Percentiles rank a stretch among this genome's conserved stretches.
Conservation (phyloP, 2,113 vertebrate genomes). For the Panurus biarmicus region DNA sequence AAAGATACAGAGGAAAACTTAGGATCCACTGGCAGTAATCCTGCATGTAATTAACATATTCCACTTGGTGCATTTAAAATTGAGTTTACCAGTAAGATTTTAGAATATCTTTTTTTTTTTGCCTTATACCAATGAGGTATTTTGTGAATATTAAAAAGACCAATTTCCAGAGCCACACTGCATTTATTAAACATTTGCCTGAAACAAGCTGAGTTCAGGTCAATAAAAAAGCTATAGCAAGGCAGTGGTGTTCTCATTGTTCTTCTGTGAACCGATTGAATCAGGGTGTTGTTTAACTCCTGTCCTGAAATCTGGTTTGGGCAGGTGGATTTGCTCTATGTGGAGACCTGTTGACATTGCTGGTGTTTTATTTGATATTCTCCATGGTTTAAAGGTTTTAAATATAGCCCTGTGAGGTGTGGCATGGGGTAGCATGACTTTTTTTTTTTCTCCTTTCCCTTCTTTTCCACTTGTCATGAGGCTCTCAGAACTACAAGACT, state of each 20-base stretch:
- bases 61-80: background rate
- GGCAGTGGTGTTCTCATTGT: background rate
- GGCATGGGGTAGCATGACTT: fast-evolving
- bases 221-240: background rate
- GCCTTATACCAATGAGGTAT: background rate
- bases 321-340: background rate
- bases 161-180: background rate
- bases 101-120: background rate
- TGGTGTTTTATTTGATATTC: background rate
- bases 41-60: background rate
- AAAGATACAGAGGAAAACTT: background rate
- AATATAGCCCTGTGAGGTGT: background rate
- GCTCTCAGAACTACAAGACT: background rate
- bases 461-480: background rate
- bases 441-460: background rate
- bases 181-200: background rate
- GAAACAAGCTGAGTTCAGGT: background rate
- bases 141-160: background rate
- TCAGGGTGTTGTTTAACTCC: background rate
- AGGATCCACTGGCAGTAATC: fast-evolving
- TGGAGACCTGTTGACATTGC: background rate
- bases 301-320: background rate
- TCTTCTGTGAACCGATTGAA: background rate
- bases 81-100: background rate
- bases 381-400: background rate